Evolutionary conservation across 1,140 invertebrate genomes (phyloP).

Genomic region (Vollenhovia emeryi): DNA sequence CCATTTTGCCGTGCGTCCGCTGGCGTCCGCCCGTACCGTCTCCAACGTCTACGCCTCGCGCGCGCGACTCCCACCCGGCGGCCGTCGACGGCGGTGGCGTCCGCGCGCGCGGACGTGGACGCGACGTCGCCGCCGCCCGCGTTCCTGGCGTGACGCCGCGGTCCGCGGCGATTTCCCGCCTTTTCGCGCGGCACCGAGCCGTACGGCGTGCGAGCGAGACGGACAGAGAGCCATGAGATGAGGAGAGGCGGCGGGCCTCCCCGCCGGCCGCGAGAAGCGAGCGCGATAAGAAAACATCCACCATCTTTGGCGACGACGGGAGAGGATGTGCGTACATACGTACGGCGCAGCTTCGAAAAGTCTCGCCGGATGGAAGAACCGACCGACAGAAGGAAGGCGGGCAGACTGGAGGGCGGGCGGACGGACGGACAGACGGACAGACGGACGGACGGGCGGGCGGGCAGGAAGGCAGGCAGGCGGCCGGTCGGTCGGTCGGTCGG

Average conservation of each 20-base stretch:
- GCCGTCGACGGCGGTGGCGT: not conserved
- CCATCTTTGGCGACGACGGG: slow-evolving; percentile 80
- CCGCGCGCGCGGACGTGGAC: not conserved
- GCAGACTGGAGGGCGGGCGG: no score
- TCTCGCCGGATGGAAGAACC: slow-evolving; percentile 52
- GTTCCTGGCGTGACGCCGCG: not conserved
- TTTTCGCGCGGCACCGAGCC: slow-evolving; percentile 66
- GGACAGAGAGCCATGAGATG: not conserved
- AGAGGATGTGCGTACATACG: slow-evolving; percentile 68
- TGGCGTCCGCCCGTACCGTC: not conserved
- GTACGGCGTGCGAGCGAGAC: slow-evolving; percentile 56
- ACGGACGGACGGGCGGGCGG: not conserved
- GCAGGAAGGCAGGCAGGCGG: not conserved
- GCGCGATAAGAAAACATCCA: slow-evolving; percentile 80
- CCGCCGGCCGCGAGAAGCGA: slow-evolving; percentile 52
- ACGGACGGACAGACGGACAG: slow-evolving; percentile 1
- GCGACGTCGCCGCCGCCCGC: not conserved
- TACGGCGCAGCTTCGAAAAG: slow-evolving; percentile 79
- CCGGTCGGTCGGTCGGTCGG: not conserved
- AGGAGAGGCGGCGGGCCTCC: slow-evolving; percentile 46
- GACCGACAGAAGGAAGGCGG: not conserved
- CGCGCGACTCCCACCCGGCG: not conserved
- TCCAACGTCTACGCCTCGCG: not conserved
- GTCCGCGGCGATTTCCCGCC: slow-evolving; percentile 74
- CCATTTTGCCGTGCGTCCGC: slow-evolving; percentile 62